These are phyloP conservation scores for Himantopus leucocephalus DNA, from an alignment of 2,113 vertebrate genomes.

Conservation along the genomic window DNA sequence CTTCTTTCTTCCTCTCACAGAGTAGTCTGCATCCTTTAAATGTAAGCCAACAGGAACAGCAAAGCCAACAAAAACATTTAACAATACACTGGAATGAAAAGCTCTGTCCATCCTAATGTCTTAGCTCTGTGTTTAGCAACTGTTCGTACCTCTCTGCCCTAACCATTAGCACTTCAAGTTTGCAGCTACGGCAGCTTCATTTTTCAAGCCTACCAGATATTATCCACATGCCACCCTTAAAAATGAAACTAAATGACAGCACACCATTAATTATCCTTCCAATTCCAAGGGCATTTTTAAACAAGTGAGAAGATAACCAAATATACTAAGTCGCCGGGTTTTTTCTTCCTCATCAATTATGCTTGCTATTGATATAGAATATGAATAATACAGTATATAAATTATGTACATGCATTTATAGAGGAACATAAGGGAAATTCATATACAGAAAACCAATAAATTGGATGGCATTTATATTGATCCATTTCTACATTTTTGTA, in stretches of 20 bases:
- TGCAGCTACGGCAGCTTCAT: not conserved
- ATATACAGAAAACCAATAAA: not conserved
- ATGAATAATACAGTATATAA: not conserved
- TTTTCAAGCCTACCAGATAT: conserved; percentile 4
- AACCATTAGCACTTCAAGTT: not conserved
- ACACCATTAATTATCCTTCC: not conserved
- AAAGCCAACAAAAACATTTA: conserved; percentile 26
- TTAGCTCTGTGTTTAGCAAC: not conserved
- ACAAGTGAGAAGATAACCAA: conserved; percentile 5
- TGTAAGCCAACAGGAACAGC: not conserved
- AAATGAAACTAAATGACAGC: not conserved
- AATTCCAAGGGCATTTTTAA: not conserved
- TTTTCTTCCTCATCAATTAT: not conserved
- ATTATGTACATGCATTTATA: not conserved
- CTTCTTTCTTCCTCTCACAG: conserved; percentile 31
- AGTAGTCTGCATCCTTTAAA: not conserved
- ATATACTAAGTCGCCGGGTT: not conserved
- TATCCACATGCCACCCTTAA: not conserved
- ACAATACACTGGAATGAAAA: not conserved
- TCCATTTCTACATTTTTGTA: not conserved
- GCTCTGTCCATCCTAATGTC: not conserved
- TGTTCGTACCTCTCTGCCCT: not conserved
- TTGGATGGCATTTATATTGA: not conserved
- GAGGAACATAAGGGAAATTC: not conserved
- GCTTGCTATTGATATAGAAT: not conserved